Base-by-base conservation (phyloP, 2,797 vertebrate species). In the Micropoecilia bifurca region DNA sequence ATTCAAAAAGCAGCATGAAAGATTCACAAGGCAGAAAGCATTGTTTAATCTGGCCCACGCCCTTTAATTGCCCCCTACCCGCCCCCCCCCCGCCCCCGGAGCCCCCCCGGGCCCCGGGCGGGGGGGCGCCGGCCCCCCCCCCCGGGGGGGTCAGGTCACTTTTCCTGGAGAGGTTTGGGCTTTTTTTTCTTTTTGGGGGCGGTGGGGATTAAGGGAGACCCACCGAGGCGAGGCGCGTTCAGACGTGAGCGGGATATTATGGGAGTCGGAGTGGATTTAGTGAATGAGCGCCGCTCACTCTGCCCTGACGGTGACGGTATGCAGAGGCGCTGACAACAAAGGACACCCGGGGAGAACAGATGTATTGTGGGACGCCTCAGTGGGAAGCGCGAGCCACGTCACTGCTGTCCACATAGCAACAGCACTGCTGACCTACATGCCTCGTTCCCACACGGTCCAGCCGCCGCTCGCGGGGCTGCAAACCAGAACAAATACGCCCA, bases 371-470 rank as follows among this genome's bases (percentile, higher is more conserved):
- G 90, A 90, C 89, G 90, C 89, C 88, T 91, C 90, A 85, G 93
- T 93, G 93, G 93, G 91, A 91, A 94, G 93, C 89, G 73, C 81
- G 72, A 91, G 92, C 94, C 93, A 94, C 95, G 94, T 95, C 95
- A 95, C 92, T 88, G 80, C 83, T 92, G 92, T 92, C 78, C 88
- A 94, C 93, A 92, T 93, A 93, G 94, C 93, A 93, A 94, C 93
- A 93, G 91, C 75, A 75, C 86, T 36, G 89, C 79, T 93, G 95
- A 96, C 95, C 94, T 95, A 95, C 91, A 96, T 94, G 94, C 83
- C 87, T 69, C 55, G 3, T 61, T 90, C 84, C 77, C 76, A 85
- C 87, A 87, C 84, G 74, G 81, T 85, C 73, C 77, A 80, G 83
- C 83, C 69, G 73, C 84, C 75, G 77, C 50, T 88, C 93, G 88